Percentiles rank a stretch among this genome's conserved stretches.
phyloP scores from a whole-genome alignment of 2,888 invertebrate genomes.

The Xestia ashworthii region DNA sequence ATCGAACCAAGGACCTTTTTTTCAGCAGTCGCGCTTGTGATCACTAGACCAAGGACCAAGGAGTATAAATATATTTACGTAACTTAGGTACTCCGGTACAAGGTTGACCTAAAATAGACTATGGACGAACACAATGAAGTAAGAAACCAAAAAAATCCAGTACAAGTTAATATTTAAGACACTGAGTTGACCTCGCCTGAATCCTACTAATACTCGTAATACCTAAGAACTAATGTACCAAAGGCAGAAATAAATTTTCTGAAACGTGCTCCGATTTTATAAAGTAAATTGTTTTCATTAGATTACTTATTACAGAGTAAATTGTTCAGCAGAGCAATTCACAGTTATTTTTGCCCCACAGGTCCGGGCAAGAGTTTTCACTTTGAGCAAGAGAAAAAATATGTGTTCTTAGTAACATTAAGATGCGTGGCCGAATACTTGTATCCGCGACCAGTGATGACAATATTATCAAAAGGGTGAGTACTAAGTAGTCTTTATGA shows the following conservation, averaged over 20 bases:
- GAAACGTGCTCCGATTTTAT: slow-evolving; percentile 42
- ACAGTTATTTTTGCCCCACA: slow-evolving; percentile 70
- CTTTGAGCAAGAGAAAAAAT: slow-evolving; percentile 89
- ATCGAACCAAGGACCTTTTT: too few species aligned
- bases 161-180: slow-evolving; percentile 15
- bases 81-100: neutral
- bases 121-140: neutral
- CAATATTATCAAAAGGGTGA: slow-evolving; percentile 86
- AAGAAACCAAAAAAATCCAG: slow-evolving; percentile 2
- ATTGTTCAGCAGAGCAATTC: slow-evolving; percentile 14
- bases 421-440: slow-evolving; percentile 91
- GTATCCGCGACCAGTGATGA: slow-evolving; percentile 91
- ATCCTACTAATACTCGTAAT: slow-evolving; percentile 21
- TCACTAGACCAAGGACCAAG: neutral
- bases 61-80: neutral
- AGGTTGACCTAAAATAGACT: neutral
- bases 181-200: slow-evolving; percentile 16
- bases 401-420: slow-evolving; percentile 89
- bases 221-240: slow-evolving; percentile 22
- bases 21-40: too few species aligned
- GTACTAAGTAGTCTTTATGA: slow-evolving; percentile 42
- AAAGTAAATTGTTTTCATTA: slow-evolving; percentile 31
- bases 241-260: slow-evolving; percentile 28
- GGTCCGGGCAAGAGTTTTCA: slow-evolving; percentile 90
- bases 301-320: slow-evolving; percentile 16